Evolutionary conservation across 2,797 vertebrate genomes (phyloP).

Genomic region (Podarcis siculus): DNA sequence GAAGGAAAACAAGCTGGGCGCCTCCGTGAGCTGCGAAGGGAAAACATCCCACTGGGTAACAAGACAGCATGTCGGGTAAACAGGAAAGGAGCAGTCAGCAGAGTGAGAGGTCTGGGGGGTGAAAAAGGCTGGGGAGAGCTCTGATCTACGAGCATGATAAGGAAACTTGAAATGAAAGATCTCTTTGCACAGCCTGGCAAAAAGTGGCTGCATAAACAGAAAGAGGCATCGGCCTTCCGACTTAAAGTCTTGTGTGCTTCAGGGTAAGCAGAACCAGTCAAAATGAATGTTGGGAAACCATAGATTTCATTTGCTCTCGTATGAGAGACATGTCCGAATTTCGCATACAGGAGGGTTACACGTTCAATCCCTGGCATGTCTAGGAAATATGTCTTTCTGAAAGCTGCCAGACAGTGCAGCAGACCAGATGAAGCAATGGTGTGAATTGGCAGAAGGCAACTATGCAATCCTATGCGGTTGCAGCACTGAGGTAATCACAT

Average conservation of each 20-base stretch:
- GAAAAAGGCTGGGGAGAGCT: conserved; percentile 48
- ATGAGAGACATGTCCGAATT: background rate
- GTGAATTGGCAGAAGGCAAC: background rate
- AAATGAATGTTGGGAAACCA: background rate
- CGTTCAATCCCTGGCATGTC: background rate
- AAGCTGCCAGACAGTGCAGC: background rate
- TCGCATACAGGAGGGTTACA: background rate
- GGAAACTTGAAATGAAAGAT: conserved; percentile 34
- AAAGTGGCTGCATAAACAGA: conserved; percentile 32
- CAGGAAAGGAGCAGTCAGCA: conserved; percentile 70
- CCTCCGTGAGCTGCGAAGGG: conserved; percentile 59
- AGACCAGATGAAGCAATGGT: background rate
- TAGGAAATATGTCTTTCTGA: background rate
- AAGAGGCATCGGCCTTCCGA: background rate
- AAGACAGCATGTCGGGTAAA: conserved; percentile 64
- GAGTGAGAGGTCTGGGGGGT: conserved; percentile 50
- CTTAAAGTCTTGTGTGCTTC: background rate
- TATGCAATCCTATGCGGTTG: background rate
- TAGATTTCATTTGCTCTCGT: conserved; percentile 20
- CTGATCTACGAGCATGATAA: conserved; percentile 55
- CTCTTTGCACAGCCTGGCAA: conserved; percentile 29
- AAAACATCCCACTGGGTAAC: conserved; percentile 57
- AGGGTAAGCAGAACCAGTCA: background rate
- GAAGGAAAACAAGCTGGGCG: conserved; percentile 75
- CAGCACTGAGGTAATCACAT: background rate